phyloP scores from a whole-genome alignment of 2,797 vertebrate genomes.

The Serranus cabrilla region DNA sequence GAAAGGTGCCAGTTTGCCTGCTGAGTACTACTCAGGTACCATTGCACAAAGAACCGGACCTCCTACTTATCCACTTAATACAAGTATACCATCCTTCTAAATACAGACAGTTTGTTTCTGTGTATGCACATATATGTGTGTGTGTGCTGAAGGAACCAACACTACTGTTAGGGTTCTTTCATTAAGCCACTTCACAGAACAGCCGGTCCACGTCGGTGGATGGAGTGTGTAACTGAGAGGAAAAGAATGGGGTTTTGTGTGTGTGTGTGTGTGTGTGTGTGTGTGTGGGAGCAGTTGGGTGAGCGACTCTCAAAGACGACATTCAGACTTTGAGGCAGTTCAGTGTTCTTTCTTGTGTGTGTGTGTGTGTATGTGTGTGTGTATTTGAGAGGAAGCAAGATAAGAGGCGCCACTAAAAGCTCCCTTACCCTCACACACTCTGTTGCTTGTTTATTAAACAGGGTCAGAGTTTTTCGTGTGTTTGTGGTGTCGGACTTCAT shows the following conservation, averaged over 20 bases:
- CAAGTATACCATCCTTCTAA: neutral
- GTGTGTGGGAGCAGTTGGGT: constrained; percentile 48
- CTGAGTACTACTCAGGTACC: too few species aligned
- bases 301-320: constrained; percentile 64
- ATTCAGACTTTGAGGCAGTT: constrained; percentile 60
- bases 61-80: too few species aligned
- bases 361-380: constrained; percentile 39
- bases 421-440: constrained; percentile 59
- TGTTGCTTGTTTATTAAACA: constrained; percentile 74
- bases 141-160: constrained; percentile 19
- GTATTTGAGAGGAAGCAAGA: constrained; percentile 68
- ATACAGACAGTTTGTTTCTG: neutral
- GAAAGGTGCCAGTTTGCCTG: too few species aligned
- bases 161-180: constrained; percentile 55
- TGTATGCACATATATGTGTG: constrained; percentile 16
- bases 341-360: constrained; percentile 36
- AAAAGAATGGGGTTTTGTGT: constrained; percentile 41
- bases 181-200: constrained; percentile 64
- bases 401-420: constrained; percentile 76
- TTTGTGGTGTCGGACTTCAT: constrained; percentile 30
- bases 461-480: constrained; percentile 33
- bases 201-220: constrained; percentile 61
- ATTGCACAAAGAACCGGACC: too few species aligned
- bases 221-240: constrained; percentile 45
- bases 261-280: constrained; percentile 45